Conservation (phyloP, 2,888 invertebrate genomes). For the Lysandra coridon region DNA sequence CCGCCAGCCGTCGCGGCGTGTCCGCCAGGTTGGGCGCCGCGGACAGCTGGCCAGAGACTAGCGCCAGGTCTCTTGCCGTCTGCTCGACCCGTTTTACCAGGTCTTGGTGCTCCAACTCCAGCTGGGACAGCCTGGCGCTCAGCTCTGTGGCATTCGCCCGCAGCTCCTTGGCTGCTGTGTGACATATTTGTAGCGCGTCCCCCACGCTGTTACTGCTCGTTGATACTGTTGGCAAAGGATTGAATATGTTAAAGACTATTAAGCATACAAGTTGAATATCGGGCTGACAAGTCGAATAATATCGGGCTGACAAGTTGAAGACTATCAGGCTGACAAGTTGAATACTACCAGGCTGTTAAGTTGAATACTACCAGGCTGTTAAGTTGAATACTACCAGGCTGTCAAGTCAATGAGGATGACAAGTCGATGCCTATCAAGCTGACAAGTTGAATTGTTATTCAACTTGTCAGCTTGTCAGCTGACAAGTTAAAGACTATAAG, state of each 20-base stretch:
- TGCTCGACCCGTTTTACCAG: conserved; percentile 58
- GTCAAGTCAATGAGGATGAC: too few species aligned
- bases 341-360: too few species aligned
- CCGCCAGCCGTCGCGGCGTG: conserved; percentile 78
- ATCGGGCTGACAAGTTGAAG: too few species aligned
- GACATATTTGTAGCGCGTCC: conserved; percentile 86
- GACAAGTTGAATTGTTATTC: too few species aligned
- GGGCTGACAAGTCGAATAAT: too few species aligned
- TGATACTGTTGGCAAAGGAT: conserved; percentile 71
- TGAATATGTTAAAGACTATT: conserved; percentile 2
- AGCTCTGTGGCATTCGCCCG: conserved; percentile 84
- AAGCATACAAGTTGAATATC: too few species aligned
- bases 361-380: too few species aligned
- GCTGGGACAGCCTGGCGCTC: conserved; percentile 76
- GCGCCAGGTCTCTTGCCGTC: conserved; percentile 72
- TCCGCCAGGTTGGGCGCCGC: conserved; percentile 81
- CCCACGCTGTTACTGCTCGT: conserved; percentile 85
- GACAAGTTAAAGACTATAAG: too few species aligned
- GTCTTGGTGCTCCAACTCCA: conserved; percentile 78
- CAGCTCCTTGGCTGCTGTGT: conserved; percentile 84
- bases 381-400: too few species aligned
- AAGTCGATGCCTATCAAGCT: too few species aligned
- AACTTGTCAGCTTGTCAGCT: too few species aligned
- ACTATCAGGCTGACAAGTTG: too few species aligned
- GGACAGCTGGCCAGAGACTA: conserved; percentile 80